Evolutionary conservation across 2,888 invertebrate genomes (phyloP).

Genomic region (Melieria crassipennis): DNA sequence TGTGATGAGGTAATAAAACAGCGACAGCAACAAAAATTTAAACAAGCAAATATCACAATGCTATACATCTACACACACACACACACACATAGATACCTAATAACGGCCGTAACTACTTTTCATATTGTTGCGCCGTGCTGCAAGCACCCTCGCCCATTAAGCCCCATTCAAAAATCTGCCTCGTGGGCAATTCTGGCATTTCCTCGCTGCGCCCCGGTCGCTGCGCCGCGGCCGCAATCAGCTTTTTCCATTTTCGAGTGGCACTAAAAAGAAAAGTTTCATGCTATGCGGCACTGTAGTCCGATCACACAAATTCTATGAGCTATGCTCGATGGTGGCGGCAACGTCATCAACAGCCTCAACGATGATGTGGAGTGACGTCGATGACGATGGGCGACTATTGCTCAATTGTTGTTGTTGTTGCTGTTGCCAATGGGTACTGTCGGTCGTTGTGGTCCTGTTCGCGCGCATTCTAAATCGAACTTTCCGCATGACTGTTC

Average conservation of each 20-base stretch:
- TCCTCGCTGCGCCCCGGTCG: constrained; percentile 1
- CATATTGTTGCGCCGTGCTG: too few species aligned
- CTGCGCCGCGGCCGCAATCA: not conserved
- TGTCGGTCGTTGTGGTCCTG: too few species aligned
- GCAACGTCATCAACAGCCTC: constrained; percentile 13
- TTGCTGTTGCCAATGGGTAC: too few species aligned
- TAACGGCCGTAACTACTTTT: too few species aligned
- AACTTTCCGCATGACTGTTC: too few species aligned
- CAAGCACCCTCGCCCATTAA: too few species aligned
- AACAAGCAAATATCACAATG: not conserved
- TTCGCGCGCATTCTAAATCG: too few species aligned
- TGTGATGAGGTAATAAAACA: not conserved
- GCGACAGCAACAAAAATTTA: not conserved
- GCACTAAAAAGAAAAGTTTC: not conserved
- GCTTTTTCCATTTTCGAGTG: not conserved
- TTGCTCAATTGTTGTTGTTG: too few species aligned
- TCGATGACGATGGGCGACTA: not conserved
- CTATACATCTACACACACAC: not conserved
- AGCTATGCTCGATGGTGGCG: constrained; percentile 11
- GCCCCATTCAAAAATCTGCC: constrained; percentile 35
- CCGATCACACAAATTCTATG: not conserved
- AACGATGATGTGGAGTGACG: constrained; percentile 17
- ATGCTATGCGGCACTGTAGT: constrained; percentile 5
- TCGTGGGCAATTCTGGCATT: constrained; percentile 39
- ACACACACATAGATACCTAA: not conserved